A percentile compares a stretch with the other conserved stretches of the same genome.
phyloP scores from a whole-genome alignment of 2,797 vertebrate genomes.

The Pteronotus mesoamericanus region DNA sequence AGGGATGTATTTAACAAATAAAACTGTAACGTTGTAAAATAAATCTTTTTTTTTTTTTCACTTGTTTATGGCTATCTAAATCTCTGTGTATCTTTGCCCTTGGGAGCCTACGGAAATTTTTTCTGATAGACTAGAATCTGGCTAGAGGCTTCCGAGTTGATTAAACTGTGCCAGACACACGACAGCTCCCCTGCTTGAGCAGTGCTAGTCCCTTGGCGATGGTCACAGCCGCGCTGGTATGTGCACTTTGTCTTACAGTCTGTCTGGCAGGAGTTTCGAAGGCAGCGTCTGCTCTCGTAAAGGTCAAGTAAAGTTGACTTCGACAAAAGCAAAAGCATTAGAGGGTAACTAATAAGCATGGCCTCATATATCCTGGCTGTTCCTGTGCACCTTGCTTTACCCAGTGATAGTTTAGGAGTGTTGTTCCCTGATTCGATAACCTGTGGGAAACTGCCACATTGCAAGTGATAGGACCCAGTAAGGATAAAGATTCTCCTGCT shows the following conservation, averaged over 20 bases:
- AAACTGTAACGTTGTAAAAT: neutral
- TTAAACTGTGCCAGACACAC: neutral
- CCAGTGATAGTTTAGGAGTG: neutral
- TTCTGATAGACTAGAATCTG: neutral
- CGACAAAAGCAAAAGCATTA: neutral
- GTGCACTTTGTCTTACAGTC: neutral
- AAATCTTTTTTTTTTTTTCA: neutral
- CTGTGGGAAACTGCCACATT: neutral
- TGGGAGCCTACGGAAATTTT: neutral
- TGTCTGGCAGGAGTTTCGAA: neutral
- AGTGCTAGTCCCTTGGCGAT: neutral
- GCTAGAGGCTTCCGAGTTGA: neutral
- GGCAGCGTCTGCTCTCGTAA: neutral
- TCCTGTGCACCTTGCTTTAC: neutral
- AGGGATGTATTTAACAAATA: neutral
- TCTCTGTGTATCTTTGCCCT: neutral
- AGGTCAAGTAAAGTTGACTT: neutral
- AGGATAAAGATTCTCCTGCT: neutral
- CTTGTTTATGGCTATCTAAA: neutral
- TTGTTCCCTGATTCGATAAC: neutral
- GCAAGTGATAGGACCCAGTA: neutral
- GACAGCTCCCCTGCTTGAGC: neutral
- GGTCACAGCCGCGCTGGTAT: neutral
- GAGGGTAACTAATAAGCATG: neutral
- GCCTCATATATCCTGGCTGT: neutral